phyloP scores from a whole-genome alignment of 1,140 invertebrate species.

The Drosophila setifemur region DNA sequence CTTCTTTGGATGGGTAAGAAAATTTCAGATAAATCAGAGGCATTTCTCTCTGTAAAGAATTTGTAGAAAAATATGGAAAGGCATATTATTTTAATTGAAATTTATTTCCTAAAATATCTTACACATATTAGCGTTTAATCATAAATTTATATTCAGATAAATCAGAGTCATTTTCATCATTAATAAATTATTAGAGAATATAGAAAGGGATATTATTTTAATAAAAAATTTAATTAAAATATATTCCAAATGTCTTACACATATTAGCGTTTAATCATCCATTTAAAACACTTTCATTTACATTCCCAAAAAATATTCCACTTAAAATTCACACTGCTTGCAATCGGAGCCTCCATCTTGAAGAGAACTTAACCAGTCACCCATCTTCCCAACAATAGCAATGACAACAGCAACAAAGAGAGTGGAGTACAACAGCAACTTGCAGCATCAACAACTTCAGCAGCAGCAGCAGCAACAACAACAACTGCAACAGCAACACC shows the following conservation, averaged over 20 bases:
- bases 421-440: neutral
- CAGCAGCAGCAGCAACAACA: neutral
- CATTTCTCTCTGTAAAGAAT: too few species aligned
- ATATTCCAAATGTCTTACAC: too few species aligned
- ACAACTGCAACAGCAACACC: neutral
- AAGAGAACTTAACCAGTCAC: conserved; percentile 9
- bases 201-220: too few species aligned
- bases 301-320: neutral
- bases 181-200: too few species aligned
- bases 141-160: too few species aligned
- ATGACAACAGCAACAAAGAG: conserved; percentile 12
- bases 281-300: too few species aligned
- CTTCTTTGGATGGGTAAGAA: neutral
- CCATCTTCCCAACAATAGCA: conserved; percentile 3
- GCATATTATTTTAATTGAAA: neutral
- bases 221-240: too few species aligned
- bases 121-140: too few species aligned
- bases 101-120: too few species aligned
- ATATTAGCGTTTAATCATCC: too few species aligned
- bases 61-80: too few species aligned
- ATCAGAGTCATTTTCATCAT: too few species aligned
- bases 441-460: neutral
- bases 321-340: neutral
- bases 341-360: conserved; percentile 39
- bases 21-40: neutral